A percentile compares a stretch with the other conserved stretches of the same genome.
Conservation (phyloP, 2,797 vertebrate genomes). For the Argentina silus region DNA sequence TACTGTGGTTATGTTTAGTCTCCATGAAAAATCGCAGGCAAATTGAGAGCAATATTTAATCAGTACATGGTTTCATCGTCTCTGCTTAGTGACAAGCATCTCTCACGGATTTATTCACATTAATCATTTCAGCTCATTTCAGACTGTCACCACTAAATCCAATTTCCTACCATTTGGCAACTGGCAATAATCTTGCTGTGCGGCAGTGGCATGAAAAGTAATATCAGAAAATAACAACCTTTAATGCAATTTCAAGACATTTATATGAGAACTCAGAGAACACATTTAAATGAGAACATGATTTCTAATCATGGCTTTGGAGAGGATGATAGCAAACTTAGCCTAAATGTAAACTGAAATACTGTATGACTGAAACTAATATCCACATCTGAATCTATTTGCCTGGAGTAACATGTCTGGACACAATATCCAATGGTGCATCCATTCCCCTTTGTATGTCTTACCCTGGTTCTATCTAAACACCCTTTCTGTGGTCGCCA, state of each 20-base stretch:
- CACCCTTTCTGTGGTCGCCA: not conserved
- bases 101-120: slow-evolving; percentile 14
- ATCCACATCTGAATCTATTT: slow-evolving; percentile 3
- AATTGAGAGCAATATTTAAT: slow-evolving; percentile 44
- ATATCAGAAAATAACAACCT: not conserved
- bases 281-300: no score
- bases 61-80: slow-evolving; percentile 39
- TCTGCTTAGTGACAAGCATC: slow-evolving; percentile 49
- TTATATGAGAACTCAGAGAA: not conserved
- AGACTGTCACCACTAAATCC: slow-evolving; percentile 6
- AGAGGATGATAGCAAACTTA: not conserved
- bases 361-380: not conserved
- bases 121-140: slow-evolving; percentile 1
- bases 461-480: not conserved
- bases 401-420: not conserved
- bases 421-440: not conserved
- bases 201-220: not conserved
- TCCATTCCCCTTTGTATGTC: not conserved
- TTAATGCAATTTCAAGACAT: not conserved
- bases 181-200: not conserved
- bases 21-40: slow-evolving; percentile 42
- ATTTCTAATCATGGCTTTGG: not conserved
- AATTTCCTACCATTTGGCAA: not conserved
- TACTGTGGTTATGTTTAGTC: slow-evolving; percentile 30
- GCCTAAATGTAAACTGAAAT: not conserved